Percentiles rank a stretch among this genome's conserved stretches.
These are phyloP conservation scores for Brachionus manjavacas DNA, from an alignment of 1,140 invertebrate genomes.

Conservation along the genomic window DNA sequence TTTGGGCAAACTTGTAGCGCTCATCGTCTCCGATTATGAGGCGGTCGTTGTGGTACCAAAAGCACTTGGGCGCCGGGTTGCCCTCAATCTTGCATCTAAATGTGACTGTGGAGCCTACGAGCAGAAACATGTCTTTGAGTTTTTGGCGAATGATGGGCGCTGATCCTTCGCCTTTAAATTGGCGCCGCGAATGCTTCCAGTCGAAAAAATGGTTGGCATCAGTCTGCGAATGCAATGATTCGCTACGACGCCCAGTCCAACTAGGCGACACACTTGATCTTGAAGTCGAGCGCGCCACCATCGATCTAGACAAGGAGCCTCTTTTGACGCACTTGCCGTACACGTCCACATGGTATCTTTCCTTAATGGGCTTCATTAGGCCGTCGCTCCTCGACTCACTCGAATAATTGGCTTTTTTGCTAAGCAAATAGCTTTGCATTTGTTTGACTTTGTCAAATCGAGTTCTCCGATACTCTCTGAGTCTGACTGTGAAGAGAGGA, in stretches of 20 bases:
- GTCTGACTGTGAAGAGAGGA: conserved; percentile 43
- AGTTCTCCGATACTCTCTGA: conserved; percentile 44
- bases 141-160: conserved; percentile 61
- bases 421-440: background rate
- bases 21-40: conserved; percentile 47
- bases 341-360: conserved; percentile 44
- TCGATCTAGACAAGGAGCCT: conserved; percentile 8
- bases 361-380: conserved; percentile 43
- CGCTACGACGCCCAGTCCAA: background rate
- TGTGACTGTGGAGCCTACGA: conserved; percentile 70
- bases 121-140: conserved; percentile 66
- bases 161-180: conserved; percentile 46
- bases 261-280: background rate
- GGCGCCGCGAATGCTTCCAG: background rate
- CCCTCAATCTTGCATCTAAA: conserved; percentile 79
- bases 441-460: background rate
- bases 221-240: too few relatives aligned
- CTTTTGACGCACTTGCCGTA: conserved; percentile 45
- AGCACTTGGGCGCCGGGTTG: conserved; percentile 78
- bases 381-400: too few relatives aligned
- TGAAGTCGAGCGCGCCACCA: background rate
- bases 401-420: too few relatives aligned
- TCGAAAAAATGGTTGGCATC: background rate
- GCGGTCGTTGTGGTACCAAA: conserved; percentile 70
- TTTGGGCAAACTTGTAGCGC: conserved; percentile 68